A percentile compares a stretch with the other conserved stretches of the same genome.
These are phyloP conservation scores for Ataeniobius toweri DNA, from an alignment of 2,797 vertebrate genomes.

Conservation along the genomic window DNA sequence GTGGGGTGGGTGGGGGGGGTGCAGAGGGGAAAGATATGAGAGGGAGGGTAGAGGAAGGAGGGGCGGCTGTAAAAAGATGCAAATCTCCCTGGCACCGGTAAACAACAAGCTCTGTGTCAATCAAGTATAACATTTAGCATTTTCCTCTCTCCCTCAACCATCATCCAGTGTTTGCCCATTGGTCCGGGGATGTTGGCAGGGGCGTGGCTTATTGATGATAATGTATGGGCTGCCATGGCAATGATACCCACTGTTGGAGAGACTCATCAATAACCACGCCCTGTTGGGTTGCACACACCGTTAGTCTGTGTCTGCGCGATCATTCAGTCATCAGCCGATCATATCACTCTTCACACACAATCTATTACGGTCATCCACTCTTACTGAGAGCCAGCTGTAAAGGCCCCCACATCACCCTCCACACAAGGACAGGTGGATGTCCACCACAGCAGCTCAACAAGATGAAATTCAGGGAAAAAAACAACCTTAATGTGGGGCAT, in stretches of 20 bases:
- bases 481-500: not conserved
- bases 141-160: slow-evolving; percentile 56
- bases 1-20: slow-evolving; percentile 21
- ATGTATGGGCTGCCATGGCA: slow-evolving; percentile 75
- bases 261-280: slow-evolving; percentile 77
- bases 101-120: slow-evolving; percentile 78
- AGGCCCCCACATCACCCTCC: slow-evolving; percentile 48
- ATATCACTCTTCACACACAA: slow-evolving; percentile 48
- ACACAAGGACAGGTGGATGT: slow-evolving; percentile 66
- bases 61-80: slow-evolving; percentile 70
- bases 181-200: slow-evolving; percentile 35
- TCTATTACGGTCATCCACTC: slow-evolving; percentile 58
- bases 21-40: slow-evolving; percentile 48
- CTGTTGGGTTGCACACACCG: slow-evolving; percentile 55
- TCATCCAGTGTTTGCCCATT: slow-evolving; percentile 58
- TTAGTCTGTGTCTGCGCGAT: slow-evolving; percentile 64
- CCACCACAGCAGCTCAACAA: slow-evolving; percentile 37
- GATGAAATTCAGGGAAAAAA: slow-evolving; percentile 15
- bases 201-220: slow-evolving; percentile 52
- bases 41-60: slow-evolving; percentile 50
- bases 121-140: slow-evolving; percentile 75
- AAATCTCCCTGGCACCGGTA: slow-evolving; percentile 70
- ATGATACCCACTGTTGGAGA: slow-evolving; percentile 72
- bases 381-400: slow-evolving; percentile 49
- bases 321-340: slow-evolving; percentile 67